These are phyloP conservation scores for rabbit (Oryctolagus cuniculus) DNA, from an alignment of 2,113 vertebrate genomes.

Conservation along the genomic window mOryCun1.1 NC_091447.1:41826001-41826500, in stretches of 20 bases:
- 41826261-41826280: neutral
- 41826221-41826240: neutral
- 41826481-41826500: neutral
- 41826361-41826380: neutral
- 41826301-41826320: neutral
- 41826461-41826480: neutral
- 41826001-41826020: neutral
- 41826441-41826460: neutral
- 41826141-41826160: neutral
- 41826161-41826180: neutral
- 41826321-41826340: neutral
- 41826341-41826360: neutral
- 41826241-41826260: neutral
- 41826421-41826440: neutral
- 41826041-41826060: conserved; percentile 33
- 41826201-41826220: neutral
- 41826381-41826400: neutral
- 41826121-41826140: neutral
- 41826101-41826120: neutral
- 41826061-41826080: conserved; percentile 43
- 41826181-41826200: neutral
- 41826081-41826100: neutral
- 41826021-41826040: neutral
- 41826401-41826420: neutral
- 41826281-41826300: neutral